phyloP scores from a whole-genome alignment of 2,113 vertebrate species.

The Dolichotis patagonum region DNA sequence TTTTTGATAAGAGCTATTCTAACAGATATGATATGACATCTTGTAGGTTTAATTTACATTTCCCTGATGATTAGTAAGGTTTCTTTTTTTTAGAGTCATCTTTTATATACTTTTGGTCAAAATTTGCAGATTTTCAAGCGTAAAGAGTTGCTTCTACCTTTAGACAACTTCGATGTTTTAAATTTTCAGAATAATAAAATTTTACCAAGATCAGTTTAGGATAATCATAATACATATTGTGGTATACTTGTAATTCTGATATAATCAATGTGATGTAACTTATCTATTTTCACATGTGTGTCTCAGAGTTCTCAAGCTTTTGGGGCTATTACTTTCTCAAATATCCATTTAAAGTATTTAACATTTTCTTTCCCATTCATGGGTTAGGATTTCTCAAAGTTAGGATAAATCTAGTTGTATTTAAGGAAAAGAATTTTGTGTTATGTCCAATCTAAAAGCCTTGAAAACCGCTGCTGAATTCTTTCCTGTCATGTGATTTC shows the following conservation, averaged over 20 bases:
- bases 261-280: neutral
- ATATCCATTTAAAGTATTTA: neutral
- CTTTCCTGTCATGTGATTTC: neutral
- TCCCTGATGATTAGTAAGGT: neutral
- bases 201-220: neutral
- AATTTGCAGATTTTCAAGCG: conserved; percentile 50
- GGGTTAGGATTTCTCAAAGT: neutral
- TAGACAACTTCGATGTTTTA: conserved; percentile 5
- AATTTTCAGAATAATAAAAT: conserved; percentile 22
- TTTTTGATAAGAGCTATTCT: neutral
- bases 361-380: neutral
- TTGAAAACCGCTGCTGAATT: neutral
- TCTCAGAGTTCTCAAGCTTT: conserved; percentile 8
- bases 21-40: neutral
- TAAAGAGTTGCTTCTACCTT: neutral
- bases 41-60: neutral
- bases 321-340: neutral
- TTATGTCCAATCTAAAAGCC: neutral
- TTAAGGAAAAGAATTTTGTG: neutral
- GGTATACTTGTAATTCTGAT: neutral
- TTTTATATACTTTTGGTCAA: neutral
- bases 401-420: neutral
- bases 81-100: neutral
- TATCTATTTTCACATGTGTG: neutral
- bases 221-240: neutral